Evolutionary conservation across 2,888 invertebrate genomes (phyloP), one percentile per base, ranked within the genome.

Genomic region (Crossocerus cetratus): DNA sequence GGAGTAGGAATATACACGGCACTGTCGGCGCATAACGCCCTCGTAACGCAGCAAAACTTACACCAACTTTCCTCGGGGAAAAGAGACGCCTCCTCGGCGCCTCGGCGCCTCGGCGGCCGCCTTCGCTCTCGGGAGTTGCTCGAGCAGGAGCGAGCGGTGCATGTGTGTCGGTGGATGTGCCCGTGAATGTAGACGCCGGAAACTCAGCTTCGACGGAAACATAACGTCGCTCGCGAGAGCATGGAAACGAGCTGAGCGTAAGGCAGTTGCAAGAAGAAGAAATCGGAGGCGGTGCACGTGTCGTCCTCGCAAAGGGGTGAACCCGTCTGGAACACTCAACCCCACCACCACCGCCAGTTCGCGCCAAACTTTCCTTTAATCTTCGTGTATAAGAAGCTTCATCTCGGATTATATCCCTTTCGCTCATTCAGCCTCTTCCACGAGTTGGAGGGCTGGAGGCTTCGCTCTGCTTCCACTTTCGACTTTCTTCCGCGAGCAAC

Each of bases 21-120:
- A 45, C 49, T 63, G 69, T 61, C 69, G 67, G 69, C 72, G 77
- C 69, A 72, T 59, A 62, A 69, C 70, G 69, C 69, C 32, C 32
- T 32, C 73, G 80, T 76, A 82, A 79, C 75, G 70, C 72, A 63
- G 72, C 69, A 76, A 82, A 85, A 84, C 83, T 86, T 83, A 76
- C 63, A 42, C 72, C 78, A 84, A 85, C 80, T 84, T 85, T 84
- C 82, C 76, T 72, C 64, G 69, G 73, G 77, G 79, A 75, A 82
- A 82, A 84, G 77, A 75, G 71, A 20, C 54, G 53, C 3, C 16
- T 49, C 49, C 49, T 49, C 49, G 49, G 16, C 49, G 49, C 14
- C 5, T 5, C 13, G 43, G 43, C 43, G 43, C 5, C 43, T 13
- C 43, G 13, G 43, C 43, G n/a, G n/a, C n/a, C n/a, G n/a, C n/a